Percentiles rank a stretch among this genome's conserved stretches.
phyloP scores from a whole-genome alignment of 2,888 invertebrate species.

The Agrypnus murinus region DNA sequence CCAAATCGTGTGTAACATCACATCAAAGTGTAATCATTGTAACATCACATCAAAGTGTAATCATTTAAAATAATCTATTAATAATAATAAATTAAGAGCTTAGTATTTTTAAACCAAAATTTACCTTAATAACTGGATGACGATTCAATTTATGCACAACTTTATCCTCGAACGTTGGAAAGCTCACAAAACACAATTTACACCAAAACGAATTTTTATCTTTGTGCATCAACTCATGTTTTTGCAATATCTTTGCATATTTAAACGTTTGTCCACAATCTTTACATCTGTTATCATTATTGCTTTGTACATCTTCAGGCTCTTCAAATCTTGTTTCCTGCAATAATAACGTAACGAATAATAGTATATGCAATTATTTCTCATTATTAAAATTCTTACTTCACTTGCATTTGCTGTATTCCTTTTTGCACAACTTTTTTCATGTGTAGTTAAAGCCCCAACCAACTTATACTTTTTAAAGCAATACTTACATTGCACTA shows the following conservation, averaged over 20 bases:
- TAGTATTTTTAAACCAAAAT: no score
- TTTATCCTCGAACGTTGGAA: constrained; percentile 54
- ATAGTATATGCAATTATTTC: neutral
- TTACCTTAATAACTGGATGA: no score
- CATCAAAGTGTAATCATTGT: no score
- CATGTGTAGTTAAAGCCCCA: neutral
- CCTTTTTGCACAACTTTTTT: constrained; percentile 4
- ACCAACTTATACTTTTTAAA: constrained; percentile 22
- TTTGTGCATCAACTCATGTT: constrained; percentile 69
- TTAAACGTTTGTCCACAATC: constrained; percentile 53
- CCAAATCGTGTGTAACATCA: no score
- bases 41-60: no score
- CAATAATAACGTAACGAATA: neutral
- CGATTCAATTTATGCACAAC: constrained; percentile 58
- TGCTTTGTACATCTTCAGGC: neutral
- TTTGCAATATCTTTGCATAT: constrained; percentile 65
- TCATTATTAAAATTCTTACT: neutral
- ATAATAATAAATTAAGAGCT: no score
- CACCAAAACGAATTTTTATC: constrained; percentile 69
- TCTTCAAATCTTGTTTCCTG: neutral
- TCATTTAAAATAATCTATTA: no score
- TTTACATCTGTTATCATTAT: constrained; percentile 35
- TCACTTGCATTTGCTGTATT: neutral
- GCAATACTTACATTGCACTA: constrained; percentile 13
- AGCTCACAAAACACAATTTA: constrained; percentile 64